Evolutionary conservation across 1,140 invertebrate species (phyloP).

Genomic region (Macrobrachium nipponense): DNA sequence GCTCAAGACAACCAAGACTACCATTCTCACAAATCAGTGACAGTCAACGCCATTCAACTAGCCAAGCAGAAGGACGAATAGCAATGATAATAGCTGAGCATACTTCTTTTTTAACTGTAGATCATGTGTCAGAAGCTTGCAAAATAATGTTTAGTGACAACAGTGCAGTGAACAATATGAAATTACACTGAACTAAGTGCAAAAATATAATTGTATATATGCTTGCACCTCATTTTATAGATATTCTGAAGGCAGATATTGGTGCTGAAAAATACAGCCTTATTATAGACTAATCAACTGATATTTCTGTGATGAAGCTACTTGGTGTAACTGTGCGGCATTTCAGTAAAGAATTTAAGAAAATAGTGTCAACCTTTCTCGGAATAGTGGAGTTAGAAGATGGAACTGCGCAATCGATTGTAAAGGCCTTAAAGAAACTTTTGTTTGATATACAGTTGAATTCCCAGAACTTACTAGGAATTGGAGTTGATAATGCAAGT

Average conservation of each 20-base stretch:
- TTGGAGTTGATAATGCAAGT: conserved; percentile 34
- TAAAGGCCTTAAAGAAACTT: conserved; percentile 25
- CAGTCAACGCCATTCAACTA: too few species aligned
- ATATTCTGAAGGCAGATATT: too few species aligned
- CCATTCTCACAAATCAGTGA: too few species aligned
- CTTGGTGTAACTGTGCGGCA: too few species aligned
- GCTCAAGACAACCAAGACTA: too few species aligned
- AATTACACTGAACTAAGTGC: too few species aligned
- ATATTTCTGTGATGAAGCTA: too few species aligned
- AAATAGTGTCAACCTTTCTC: conserved; percentile 24
- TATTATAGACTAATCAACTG: too few species aligned
- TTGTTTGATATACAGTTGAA: conserved; percentile 9
- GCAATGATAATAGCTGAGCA: background rate
- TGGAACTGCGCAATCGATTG: conserved; percentile 20
- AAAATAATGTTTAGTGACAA: background rate
- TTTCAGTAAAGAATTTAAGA: conserved; percentile 26
- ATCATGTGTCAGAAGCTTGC: background rate
- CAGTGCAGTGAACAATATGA: conserved; percentile 10
- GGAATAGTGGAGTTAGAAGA: background rate
- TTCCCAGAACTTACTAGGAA: background rate
- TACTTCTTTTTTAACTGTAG: background rate
- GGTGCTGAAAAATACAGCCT: too few species aligned
- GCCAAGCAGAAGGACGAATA: background rate
- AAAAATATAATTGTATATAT: too few species aligned
- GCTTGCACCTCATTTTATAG: too few species aligned